phyloP scores from a whole-genome alignment of 2,797 vertebrate genomes.

The Alca torda region DNA sequence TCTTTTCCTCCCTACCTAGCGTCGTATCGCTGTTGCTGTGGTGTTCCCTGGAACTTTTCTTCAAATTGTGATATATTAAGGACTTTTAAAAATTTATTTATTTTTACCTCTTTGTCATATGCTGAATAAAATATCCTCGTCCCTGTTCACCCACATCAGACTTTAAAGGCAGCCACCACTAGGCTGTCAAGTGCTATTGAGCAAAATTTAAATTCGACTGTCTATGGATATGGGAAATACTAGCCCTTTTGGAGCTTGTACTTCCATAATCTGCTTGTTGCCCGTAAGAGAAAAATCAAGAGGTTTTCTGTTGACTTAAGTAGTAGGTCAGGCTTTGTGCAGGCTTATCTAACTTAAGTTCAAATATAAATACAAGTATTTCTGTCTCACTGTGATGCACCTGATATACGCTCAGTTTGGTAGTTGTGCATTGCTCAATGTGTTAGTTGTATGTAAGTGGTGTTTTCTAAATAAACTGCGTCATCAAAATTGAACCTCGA shows the following conservation, averaged over 20 bases:
- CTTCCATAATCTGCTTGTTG: not conserved
- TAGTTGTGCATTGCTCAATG: not conserved
- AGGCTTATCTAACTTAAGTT: not conserved
- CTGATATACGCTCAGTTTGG: rapidly evolving
- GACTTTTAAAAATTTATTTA: not conserved
- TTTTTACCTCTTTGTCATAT: not conserved
- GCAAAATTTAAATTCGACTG: not conserved
- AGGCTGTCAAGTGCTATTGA: not conserved
- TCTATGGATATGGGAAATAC: not conserved
- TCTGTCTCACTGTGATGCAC: not conserved
- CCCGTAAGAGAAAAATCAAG: not conserved
- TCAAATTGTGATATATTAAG: not conserved
- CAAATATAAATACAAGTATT: not conserved
- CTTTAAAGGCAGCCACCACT: not conserved
- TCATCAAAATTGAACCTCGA: not conserved
- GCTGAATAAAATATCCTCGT: not conserved
- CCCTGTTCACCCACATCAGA: not conserved
- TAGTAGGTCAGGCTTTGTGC: not conserved
- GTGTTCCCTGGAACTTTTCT: not conserved
- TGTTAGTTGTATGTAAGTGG: not conserved
- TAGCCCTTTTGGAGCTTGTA: not conserved
- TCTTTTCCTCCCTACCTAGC: not conserved
- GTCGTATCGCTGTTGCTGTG: not conserved
- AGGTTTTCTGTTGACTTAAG: not conserved
- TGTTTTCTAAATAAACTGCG: not conserved